Conservation (phyloP, 2,797 vertebrate species). For the Sebastes hopkinsi region DNA sequence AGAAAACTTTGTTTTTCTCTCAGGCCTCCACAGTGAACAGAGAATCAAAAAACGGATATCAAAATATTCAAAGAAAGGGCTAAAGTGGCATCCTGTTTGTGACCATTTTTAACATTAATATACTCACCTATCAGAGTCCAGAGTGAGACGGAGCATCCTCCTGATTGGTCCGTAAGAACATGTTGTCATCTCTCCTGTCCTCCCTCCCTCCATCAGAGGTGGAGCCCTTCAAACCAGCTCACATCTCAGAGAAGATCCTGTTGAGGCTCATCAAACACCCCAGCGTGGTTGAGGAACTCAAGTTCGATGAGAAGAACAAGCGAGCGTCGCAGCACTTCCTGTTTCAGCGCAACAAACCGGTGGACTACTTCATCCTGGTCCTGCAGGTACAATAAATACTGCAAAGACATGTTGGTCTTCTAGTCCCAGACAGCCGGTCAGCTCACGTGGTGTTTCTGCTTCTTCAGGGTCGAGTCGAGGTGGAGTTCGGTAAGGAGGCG, state of each 20-base stretch:
- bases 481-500: conserved; percentile 96
- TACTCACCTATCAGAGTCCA: too few species aligned
- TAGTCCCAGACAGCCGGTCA: neutral
- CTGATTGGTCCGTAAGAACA: too few species aligned
- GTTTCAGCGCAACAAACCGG: conserved; percentile 91
- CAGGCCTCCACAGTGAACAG: too few species aligned
- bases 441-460: neutral
- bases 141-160: too few species aligned
- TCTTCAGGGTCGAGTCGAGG: conserved; percentile 92
- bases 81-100: too few species aligned
- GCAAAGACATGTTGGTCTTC: neutral
- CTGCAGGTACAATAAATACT: conserved; percentile 83
- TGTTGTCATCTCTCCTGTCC: neutral
- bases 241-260: conserved; percentile 94
- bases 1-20: too few species aligned
- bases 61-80: too few species aligned
- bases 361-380: conserved; percentile 93
- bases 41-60: too few species aligned
- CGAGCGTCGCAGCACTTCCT: conserved; percentile 89
- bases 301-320: conserved; percentile 91
- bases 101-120: too few species aligned
- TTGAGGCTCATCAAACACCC: conserved; percentile 92
- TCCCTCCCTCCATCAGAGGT: conserved; percentile 81
- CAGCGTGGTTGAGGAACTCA: conserved; percentile 92
- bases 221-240: conserved; percentile 90